Evolutionary conservation across 2,888 invertebrate genomes (phyloP).

Genomic region (Drosophila koepferae): DNA sequence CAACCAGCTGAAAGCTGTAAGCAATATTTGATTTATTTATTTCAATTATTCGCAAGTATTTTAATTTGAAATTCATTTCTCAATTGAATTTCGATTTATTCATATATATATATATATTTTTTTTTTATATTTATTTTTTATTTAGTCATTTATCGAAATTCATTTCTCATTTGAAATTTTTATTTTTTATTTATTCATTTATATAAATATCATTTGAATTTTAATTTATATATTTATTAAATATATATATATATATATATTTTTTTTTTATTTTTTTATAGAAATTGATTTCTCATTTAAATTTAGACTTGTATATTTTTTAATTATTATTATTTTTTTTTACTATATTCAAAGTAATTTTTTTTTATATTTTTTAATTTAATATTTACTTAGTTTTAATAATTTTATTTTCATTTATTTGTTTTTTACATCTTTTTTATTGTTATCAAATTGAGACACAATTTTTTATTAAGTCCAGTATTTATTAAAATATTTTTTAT

Average conservation of each 20-base stretch:
- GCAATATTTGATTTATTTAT: constrained; percentile 64
- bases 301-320: neutral
- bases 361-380: neutral
- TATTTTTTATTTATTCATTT: too few relatives aligned
- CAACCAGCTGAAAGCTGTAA: constrained; percentile 85
- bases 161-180: too few relatives aligned
- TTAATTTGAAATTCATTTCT: neutral
- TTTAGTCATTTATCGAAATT: neutral
- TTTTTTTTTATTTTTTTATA: too few relatives aligned
- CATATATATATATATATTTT: too few relatives aligned
- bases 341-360: neutral
- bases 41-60: neutral
- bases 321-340: neutral
- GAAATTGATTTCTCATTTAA: too few relatives aligned
- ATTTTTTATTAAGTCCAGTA: too few relatives aligned
- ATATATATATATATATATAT: neutral
- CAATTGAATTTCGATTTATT: neutral
- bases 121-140: neutral
- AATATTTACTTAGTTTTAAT: neutral
- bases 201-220: too few relatives aligned
- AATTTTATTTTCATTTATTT: too few relatives aligned
- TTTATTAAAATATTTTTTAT: neutral
- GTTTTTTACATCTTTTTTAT: too few relatives aligned
- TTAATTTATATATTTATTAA: too few relatives aligned
- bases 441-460: too few relatives aligned